Evolutionary conservation across 1,140 invertebrate genomes (phyloP).

Genomic region (Drosophila triauraria): DNA sequence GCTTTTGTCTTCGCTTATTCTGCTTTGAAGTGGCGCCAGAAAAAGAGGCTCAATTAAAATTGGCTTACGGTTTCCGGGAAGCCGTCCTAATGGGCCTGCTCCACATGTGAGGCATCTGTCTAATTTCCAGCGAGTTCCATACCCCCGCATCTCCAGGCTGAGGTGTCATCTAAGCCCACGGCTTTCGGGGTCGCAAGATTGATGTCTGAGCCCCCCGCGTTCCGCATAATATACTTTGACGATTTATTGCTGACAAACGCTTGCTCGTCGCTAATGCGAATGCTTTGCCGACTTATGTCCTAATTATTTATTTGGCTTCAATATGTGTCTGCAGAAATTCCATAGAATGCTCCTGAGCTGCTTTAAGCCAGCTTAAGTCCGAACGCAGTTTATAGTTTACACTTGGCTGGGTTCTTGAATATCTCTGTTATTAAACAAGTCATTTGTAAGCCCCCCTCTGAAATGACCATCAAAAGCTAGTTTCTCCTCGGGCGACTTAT

Average conservation of each 20-base stretch:
- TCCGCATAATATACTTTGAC: conserved; percentile 55
- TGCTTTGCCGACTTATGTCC: conserved; percentile 35
- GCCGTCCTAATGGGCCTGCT: neutral
- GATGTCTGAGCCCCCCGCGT: conserved; percentile 42
- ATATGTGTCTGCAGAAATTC: conserved; percentile 16
- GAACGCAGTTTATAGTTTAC: conserved; percentile 57
- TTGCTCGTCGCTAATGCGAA: conserved; percentile 40
- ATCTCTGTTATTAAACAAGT: conserved; percentile 28
- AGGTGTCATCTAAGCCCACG: conserved; percentile 36
- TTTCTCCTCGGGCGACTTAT: neutral
- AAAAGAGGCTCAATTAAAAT: conserved; percentile 46
- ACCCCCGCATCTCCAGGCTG: conserved; percentile 1
- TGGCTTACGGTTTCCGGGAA: conserved; percentile 23
- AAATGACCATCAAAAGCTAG: conserved; percentile 23
- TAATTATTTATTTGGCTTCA: conserved; percentile 59
- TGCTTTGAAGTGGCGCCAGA: conserved; percentile 16
- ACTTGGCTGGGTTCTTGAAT: conserved; percentile 17
- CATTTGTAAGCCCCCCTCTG: conserved; percentile 22
- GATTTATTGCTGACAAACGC: conserved; percentile 67
- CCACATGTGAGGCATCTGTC: conserved; percentile 34
- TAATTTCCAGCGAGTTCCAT: conserved; percentile 23
- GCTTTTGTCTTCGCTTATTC: conserved; percentile 25
- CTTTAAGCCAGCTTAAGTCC: conserved; percentile 3
- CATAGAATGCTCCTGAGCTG: neutral
- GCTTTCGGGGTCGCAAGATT: conserved; percentile 48